These are phyloP conservation scores for Toxonevra muliebris DNA, from an alignment of 2,888 invertebrate species.

Conservation along the genomic window DNA sequence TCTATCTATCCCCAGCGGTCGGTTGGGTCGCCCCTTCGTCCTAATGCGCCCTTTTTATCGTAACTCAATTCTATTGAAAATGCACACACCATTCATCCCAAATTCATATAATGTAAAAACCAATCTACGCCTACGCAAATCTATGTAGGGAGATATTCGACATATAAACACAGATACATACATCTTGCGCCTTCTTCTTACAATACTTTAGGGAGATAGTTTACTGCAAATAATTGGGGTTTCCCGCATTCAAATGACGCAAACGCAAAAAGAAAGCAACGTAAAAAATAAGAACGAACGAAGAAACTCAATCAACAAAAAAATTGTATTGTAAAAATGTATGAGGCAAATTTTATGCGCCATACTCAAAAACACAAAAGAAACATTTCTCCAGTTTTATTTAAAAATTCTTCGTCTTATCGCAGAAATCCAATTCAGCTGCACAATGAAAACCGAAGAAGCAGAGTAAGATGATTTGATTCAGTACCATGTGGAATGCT, in stretches of 20 bases:
- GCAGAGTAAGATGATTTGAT: not conserved
- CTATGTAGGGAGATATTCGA: no score
- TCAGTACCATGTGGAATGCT: no score
- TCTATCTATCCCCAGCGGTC: no score
- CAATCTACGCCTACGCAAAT: not conserved
- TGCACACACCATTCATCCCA: not conserved
- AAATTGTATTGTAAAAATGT: not conserved
- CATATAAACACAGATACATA: no score
- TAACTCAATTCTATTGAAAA: no score
- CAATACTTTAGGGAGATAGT: conserved; percentile 18
- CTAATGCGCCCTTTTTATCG: not conserved
- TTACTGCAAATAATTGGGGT: conserved; percentile 28
- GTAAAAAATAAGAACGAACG: not conserved
- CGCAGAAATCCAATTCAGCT: conserved; percentile 11
- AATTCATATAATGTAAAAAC: no score
- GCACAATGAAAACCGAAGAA: not conserved
- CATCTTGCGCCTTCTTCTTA: not conserved
- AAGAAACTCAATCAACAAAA: not conserved
- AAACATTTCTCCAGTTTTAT: not conserved
- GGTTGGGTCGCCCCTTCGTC: not conserved
- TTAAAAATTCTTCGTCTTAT: not conserved
- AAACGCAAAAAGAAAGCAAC: not conserved
- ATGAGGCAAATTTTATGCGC: conserved; percentile 10
- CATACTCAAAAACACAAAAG: conserved; percentile 9
- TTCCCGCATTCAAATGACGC: conserved; percentile 18